phyloP scores from a whole-genome alignment of 2,113 vertebrate genomes.

The Mus musculus region GRCm39 chr5:143023001-143023500 shows the following conservation, averaged over 20 bases:
- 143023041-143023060: background rate
- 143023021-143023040: background rate
- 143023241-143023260: background rate
- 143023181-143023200: background rate
- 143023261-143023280: background rate
- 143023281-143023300: constrained; percentile 31
- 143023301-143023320: background rate
- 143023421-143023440: background rate
- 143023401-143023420: background rate
- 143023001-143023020: background rate
- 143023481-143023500: background rate
- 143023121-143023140: background rate
- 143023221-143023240: background rate
- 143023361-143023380: background rate
- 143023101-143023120: constrained; percentile 83
- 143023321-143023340: background rate
- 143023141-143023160: background rate
- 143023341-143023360: background rate
- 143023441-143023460: background rate
- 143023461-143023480: background rate
- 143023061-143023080: background rate
- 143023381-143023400: background rate
- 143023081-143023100: constrained; percentile 52
- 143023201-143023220: background rate
- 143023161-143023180: background rate